These are phyloP conservation scores for Cremastinae sp. DNA, from an alignment of 2,888 invertebrate genomes.

Conservation along the genomic window DNA sequence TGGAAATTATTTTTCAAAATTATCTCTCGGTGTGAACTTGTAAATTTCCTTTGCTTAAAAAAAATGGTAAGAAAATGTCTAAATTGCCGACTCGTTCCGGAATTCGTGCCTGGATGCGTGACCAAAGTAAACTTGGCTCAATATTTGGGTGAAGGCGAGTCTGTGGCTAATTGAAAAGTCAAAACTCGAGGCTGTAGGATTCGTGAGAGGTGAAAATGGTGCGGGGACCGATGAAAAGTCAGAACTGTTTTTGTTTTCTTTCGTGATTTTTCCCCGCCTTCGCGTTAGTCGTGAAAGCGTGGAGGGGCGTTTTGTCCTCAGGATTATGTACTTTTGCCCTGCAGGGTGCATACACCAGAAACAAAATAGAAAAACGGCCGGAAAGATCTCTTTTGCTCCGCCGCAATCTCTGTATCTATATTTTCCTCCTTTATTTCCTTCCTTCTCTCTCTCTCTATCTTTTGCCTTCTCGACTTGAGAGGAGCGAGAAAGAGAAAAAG, in stretches of 20 bases:
- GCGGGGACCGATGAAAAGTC: slow-evolving; percentile 24
- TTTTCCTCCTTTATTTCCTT: not conserved
- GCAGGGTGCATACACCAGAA: slow-evolving; percentile 33
- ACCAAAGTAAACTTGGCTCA: slow-evolving; percentile 71
- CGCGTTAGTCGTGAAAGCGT: slow-evolving; percentile 73
- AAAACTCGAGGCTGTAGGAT: slow-evolving; percentile 70
- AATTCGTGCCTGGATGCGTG: slow-evolving; percentile 60
- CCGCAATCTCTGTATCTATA: slow-evolving; percentile 10
- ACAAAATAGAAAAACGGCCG: not conserved
- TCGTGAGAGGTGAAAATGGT: slow-evolving; percentile 45
- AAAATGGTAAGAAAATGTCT: no score
- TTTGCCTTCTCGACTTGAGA: no score
- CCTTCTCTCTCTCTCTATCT: no score
- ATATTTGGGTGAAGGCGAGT: slow-evolving; percentile 77
- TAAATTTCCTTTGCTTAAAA: no score
- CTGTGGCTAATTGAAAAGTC: slow-evolving; percentile 79
- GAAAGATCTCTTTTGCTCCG: slow-evolving; percentile 29
- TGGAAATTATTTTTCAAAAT: no score
- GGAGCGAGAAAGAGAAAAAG: slow-evolving; percentile 1
- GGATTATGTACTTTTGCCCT: slow-evolving; percentile 59
- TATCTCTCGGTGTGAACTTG: no score
- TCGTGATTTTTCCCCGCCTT: slow-evolving; percentile 55
- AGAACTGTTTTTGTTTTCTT: slow-evolving; percentile 25
- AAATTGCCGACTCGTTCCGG: not conserved
- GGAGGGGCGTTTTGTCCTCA: slow-evolving; percentile 66